Evolutionary conservation across 2,797 vertebrate genomes (phyloP).

Genomic region (Sebastes umbrosus): DNA sequence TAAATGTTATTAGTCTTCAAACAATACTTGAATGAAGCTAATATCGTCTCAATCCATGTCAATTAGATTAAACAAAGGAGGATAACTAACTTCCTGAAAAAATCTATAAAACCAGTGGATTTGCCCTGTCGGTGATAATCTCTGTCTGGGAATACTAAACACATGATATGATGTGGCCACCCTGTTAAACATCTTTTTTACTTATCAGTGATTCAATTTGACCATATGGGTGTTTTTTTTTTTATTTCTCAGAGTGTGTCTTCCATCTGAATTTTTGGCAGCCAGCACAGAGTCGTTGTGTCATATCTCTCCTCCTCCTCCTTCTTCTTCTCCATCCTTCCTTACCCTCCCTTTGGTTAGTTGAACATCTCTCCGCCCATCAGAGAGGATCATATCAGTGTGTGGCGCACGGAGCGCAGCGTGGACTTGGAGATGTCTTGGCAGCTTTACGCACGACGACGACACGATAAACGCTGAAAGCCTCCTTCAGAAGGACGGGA

Average conservation of each 20-base stretch:
- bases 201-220: background rate
- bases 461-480: slow-evolving; percentile 5
- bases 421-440: slow-evolving; percentile 67
- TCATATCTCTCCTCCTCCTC: slow-evolving; percentile 56
- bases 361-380: slow-evolving; percentile 46
- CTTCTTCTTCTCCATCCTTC: slow-evolving; percentile 48
- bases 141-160: background rate
- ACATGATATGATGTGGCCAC: background rate
- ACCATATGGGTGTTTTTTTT: slow-evolving; percentile 2
- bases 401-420: slow-evolving; percentile 47
- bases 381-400: slow-evolving; percentile 1
- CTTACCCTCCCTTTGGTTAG: slow-evolving; percentile 3
- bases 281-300: slow-evolving; percentile 27
- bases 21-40: background rate
- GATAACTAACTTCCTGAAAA: background rate
- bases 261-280: slow-evolving; percentile 25
- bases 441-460: slow-evolving; percentile 59
- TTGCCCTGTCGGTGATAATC: background rate
- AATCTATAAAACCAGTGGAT: background rate
- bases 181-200: no score
- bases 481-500: background rate
- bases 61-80: background rate
- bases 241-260: background rate
- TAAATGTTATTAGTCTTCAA: background rate
- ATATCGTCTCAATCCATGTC: background rate